A percentile compares a stretch with the other conserved stretches of the same genome.
phyloP scores from a whole-genome alignment of 1,140 invertebrate genomes.

The Papilio polytes region DNA sequence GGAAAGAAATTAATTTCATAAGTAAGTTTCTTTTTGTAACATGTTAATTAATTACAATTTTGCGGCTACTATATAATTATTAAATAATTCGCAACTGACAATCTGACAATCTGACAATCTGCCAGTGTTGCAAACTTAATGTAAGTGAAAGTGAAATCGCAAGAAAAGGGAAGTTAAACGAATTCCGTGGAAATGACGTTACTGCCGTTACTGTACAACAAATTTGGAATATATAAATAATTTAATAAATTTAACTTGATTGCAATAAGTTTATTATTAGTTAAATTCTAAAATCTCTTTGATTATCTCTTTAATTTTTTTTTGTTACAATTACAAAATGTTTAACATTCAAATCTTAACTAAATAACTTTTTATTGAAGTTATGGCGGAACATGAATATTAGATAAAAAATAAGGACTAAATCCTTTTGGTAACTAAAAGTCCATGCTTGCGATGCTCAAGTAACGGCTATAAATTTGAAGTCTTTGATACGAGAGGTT shows the following conservation, averaged over 20 bases:
- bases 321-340: no score
- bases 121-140: background rate
- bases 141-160: background rate
- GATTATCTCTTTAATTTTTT: no score
- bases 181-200: background rate
- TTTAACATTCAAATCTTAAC: no score
- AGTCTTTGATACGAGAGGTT: slow-evolving; percentile 35
- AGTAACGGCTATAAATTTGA: slow-evolving; percentile 25
- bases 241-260: background rate
- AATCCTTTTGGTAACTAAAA: no score
- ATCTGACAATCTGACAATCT: background rate
- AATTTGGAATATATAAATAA: background rate
- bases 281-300: no score
- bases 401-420: no score
- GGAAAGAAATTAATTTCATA: background rate
- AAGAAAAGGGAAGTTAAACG: background rate
- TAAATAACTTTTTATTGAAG: no score
- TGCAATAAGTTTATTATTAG: no score
- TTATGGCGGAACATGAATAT: no score
- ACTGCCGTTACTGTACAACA: background rate
- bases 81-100: background rate
- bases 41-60: background rate
- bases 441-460: no score
- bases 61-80: background rate
- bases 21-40: no score